Percentiles rank a stretch among this genome's conserved stretches.
phyloP scores from a whole-genome alignment of 2,888 invertebrate genomes.

The Diachrysia chrysitis region DNA sequence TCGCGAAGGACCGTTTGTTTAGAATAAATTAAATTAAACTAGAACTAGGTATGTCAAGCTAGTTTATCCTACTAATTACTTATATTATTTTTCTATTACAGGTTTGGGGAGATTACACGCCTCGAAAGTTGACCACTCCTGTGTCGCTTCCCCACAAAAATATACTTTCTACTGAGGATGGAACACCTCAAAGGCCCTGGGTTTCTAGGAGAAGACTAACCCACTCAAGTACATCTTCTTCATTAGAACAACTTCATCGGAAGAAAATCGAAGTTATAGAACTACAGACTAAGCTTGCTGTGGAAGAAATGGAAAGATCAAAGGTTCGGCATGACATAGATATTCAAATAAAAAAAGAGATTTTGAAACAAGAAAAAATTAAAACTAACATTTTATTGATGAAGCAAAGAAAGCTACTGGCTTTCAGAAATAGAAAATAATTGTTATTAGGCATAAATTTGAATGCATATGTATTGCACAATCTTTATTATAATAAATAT shows the following conservation, averaged over 20 bases:
- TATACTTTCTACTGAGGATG: too few relatives aligned
- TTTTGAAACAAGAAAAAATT: neutral
- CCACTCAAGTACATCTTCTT: neutral
- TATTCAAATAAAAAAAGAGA: slow-evolving; percentile 5
- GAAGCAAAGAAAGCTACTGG: too few relatives aligned
- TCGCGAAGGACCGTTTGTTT: too few relatives aligned
- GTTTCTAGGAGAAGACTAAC: neutral
- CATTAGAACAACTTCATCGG: neutral
- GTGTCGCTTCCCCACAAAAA: too few relatives aligned
- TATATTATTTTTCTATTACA: neutral
- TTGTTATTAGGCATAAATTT: too few relatives aligned
- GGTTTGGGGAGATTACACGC: neutral
- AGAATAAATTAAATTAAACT: too few relatives aligned
- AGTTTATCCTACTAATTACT: neutral
- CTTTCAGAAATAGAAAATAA: too few relatives aligned
- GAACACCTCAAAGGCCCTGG: too few relatives aligned
- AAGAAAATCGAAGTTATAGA: neutral
- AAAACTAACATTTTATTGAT: neutral
- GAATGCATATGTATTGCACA: too few relatives aligned
- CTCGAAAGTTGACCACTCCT: neutral
- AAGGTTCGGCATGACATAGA: neutral
- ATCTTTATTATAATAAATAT: too few relatives aligned
- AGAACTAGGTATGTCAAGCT: too few relatives aligned
- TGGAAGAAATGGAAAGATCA: slow-evolving; percentile 9
- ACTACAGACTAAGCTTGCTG: slow-evolving; percentile 1